phyloP scores from a whole-genome alignment of 1,140 invertebrate genomes.

The Drosophila bifasciata region DNA sequence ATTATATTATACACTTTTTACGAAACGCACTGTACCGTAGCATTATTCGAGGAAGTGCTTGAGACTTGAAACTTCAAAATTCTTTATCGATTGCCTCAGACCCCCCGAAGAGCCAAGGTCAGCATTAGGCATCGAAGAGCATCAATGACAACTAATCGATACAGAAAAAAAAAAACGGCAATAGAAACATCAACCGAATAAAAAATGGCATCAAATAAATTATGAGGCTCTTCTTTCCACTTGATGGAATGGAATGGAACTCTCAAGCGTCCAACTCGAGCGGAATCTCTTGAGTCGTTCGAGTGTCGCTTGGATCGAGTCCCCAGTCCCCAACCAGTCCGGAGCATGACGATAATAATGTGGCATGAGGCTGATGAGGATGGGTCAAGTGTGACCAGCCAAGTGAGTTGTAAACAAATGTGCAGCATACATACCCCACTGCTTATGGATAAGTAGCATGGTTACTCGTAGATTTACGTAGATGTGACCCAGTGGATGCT shows the following conservation, averaged over 20 bases:
- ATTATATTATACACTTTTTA: neutral
- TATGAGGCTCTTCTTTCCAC: conserved; percentile 27
- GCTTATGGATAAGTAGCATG: conserved; percentile 46
- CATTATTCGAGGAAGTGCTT: conserved; percentile 57
- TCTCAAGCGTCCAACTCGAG: conserved; percentile 36
- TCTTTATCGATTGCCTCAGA: conserved; percentile 54
- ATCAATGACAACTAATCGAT: conserved; percentile 77
- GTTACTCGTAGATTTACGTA: conserved; percentile 43
- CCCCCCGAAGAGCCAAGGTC: conserved; percentile 50
- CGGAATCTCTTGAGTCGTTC: conserved; percentile 27
- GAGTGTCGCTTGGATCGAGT: conserved; percentile 46
- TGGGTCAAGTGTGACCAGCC: conserved; percentile 67
- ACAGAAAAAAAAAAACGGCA: conserved; percentile 29
- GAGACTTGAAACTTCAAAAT: conserved; percentile 53
- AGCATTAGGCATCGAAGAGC: conserved; percentile 54
- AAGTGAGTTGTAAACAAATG: conserved; percentile 75
- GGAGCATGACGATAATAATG: conserved; percentile 11
- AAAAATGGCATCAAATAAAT: conserved; percentile 26
- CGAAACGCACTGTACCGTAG: conserved; percentile 13
- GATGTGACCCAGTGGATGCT: conserved; percentile 40
- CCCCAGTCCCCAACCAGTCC: conserved; percentile 39
- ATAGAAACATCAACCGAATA: conserved; percentile 11
- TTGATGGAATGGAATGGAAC: conserved; percentile 11
- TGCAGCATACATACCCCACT: conserved; percentile 27
- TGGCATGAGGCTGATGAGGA: conserved; percentile 3